Evolutionary conservation across 92 coral and sea anemone genomes (phyloP).

Genomic region (Chrysogorgia sp.): DNA sequence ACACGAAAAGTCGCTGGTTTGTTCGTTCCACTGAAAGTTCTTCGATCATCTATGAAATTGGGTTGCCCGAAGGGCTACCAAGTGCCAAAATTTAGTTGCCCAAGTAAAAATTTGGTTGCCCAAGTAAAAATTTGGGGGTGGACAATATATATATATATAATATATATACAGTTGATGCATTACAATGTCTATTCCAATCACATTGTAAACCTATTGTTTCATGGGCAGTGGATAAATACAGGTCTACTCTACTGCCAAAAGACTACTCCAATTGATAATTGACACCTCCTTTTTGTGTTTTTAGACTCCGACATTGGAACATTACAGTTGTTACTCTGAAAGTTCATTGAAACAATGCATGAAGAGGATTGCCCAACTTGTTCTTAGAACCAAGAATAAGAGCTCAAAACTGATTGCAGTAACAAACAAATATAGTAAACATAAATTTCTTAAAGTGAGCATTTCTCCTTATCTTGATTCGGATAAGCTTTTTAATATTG

Average conservation of each 20-base stretch:
- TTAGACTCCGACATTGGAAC: constrained; percentile 75
- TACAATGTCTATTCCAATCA: background rate
- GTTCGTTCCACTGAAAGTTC: no score
- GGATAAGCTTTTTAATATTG: constrained; percentile 47
- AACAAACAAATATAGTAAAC: constrained; percentile 68
- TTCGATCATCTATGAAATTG: no score
- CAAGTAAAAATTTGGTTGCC: no score
- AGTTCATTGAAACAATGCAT: constrained; percentile 72
- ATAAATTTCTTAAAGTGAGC: constrained; percentile 81
- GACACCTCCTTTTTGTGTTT: constrained; percentile 4
- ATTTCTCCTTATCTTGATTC: constrained; percentile 52
- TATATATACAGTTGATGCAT: background rate
- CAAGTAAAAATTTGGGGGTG: no score
- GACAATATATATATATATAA: no score
- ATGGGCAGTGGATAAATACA: background rate
- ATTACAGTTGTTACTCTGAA: constrained; percentile 84
- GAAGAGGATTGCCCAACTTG: constrained; percentile 72
- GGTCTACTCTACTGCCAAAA: no score
- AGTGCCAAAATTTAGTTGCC: no score
- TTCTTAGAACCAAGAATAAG: constrained; percentile 57
- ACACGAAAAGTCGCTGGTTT: no score
- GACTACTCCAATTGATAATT: no score
- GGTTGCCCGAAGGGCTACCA: no score
- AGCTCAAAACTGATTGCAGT: constrained; percentile 71
- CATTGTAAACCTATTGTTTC: background rate